Evolutionary conservation across 2,113 vertebrate genomes (phyloP), one percentile per base, ranked within the genome.

Genomic region (Bujurquina vittata): DNA sequence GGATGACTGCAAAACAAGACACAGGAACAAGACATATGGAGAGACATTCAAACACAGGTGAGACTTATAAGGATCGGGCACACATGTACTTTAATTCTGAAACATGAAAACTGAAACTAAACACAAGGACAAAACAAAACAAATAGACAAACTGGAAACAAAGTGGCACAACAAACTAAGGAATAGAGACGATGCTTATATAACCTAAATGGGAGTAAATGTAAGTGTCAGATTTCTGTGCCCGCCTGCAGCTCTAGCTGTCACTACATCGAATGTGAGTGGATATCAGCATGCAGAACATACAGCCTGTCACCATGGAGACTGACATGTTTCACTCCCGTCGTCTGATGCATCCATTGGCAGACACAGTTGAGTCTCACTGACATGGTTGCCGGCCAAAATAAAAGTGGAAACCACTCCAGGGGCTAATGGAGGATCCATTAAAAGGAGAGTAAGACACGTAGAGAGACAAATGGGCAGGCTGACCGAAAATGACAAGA

Each of bases 241-340:
- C 20, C 12, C 14, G 9, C 49, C 57, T 11, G 15, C 56, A 37
- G 49, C 43, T 9, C 54, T 37, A 26, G 60, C 60, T 73, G 65
- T 35, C 61, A 12, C 75, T 61, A 18, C 14, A 23, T n/a, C 18
- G 26, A 49, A 61, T 29, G 2, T 52, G 61, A 87, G 59, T 55
- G 29, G 61, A 62, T 26, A 83, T 92, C 85, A 85, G 81, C 60
- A 84, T 80, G 83, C 67, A 86, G 60, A 72, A 17, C 67, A 78
- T 75, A 65, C 74, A 46, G 75, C 31, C 88, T 81, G 83, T 90
- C 90, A 85, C 89, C 91, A 92, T 90, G 90, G 89, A 87, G 84
- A 93, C 89, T 84, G 86, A 89, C 89, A 89, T 87, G 84, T 83
- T 87, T 92, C 86, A 89, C 63, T 85, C 58, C 9, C 4, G 37